Conservation (phyloP, 1,140 invertebrate genomes). For the Formica exsecta region DNA sequence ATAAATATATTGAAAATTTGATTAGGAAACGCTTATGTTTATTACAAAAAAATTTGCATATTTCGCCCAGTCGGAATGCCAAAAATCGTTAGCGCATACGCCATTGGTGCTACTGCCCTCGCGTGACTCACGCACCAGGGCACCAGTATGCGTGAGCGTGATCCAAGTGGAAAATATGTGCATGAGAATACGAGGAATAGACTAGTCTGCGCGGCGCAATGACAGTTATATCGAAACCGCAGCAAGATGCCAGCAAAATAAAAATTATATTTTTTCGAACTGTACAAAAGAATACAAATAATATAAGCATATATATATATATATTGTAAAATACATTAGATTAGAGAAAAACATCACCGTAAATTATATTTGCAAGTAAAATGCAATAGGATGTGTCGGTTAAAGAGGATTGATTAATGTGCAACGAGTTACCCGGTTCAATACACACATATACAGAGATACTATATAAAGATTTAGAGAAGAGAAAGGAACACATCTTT, state of each 20-base stretch:
- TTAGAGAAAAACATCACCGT: background rate
- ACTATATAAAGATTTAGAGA: no score
- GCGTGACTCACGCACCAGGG: slow-evolving; percentile 43
- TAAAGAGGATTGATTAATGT: background rate
- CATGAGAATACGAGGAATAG: slow-evolving; percentile 19
- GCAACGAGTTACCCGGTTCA: no score
- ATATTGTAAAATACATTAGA: no score
- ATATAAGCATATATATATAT: no score
- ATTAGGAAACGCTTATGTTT: background rate
- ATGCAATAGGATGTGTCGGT: background rate
- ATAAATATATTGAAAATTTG: background rate
- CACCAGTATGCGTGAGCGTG: slow-evolving; percentile 10
- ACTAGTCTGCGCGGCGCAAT: slow-evolving; percentile 2
- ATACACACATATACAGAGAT: background rate
- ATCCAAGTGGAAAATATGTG: slow-evolving; percentile 37
- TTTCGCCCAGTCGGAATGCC: background rate
- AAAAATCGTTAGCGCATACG: slow-evolving; percentile 1
- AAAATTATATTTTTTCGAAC: background rate
- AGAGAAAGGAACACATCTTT: slow-evolving; percentile 11
- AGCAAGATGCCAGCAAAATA: background rate
- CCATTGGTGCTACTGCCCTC: slow-evolving; percentile 17
- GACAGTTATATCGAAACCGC: background rate
- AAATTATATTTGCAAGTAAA: background rate
- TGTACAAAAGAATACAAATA: background rate
- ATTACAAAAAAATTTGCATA: background rate